Base-by-base conservation (phyloP, 37 sponge, comb jelly and placozoan species). In the Petrosia ficiformis region DNA sequence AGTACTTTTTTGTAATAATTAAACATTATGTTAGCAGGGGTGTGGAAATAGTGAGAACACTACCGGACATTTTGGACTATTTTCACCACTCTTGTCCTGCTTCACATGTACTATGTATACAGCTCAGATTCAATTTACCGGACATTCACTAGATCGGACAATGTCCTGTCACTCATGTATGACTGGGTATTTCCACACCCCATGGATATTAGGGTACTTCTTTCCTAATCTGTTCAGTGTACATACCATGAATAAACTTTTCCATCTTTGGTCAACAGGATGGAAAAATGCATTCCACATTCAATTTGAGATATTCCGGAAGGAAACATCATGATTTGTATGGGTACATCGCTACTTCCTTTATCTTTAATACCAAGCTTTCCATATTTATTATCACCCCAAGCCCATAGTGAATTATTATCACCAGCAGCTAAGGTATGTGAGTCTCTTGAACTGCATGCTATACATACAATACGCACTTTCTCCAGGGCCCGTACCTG, bases 341-440 rank as follows among this genome's bases (percentile, higher is more conserved):
- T 59, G 36, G 88, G 88, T 31, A 35, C 34, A 22, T 38, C 39
- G 48, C 74, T 39, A 0, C 24, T 41, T 0, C 58, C 37, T 5
- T 29, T 44, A 16, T 34, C 81, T 30, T 65, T 76, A 14, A 48
- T 8, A 2, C 97, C 97, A 41, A 97, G 82, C 60, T 97, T 97
- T 16, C 97, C 97, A 65, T 67, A 88, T 72, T 63, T 72, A 0
- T 87, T 85, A 52, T 97, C 97, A 8, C 97, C 97, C 97, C 97
- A 97, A 0, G 81, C 69, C 89, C 92, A 97, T 42, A 97, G 77
- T 5, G 14, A 5, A 0, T 87, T 89, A 38, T 85, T 82, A 54
- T 97, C 95, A 34, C 92, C 94, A 66, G 84, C 80, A 11, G 92
- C 95, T 26, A 97, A 68, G 2, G 95, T 97, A 60, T 97, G 97